phyloP scores from a whole-genome alignment of 2,888 invertebrate species.

The Cosmia pyralina region DNA sequence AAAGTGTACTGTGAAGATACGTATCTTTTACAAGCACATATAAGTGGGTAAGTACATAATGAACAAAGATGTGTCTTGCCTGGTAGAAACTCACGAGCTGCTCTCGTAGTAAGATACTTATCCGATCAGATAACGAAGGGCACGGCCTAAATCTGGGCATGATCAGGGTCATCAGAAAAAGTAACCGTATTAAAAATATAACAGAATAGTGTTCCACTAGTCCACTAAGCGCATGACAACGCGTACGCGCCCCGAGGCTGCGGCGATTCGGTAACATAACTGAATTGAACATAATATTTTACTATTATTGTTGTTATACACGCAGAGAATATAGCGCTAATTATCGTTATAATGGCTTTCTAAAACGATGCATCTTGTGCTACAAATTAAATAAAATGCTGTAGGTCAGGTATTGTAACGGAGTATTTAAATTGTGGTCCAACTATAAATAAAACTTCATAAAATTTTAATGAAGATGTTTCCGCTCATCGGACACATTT shows the following conservation, averaged over 20 bases:
- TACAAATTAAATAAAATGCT: constrained; percentile 41
- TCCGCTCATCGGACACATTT: constrained; percentile 22
- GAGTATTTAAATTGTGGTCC: constrained; percentile 24
- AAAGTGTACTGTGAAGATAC: constrained; percentile 23
- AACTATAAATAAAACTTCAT: constrained; percentile 14
- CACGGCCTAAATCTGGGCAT: constrained; percentile 74
- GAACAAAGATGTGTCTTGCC: constrained; percentile 19
- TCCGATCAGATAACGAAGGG: constrained; percentile 79
- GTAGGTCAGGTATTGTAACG: constrained; percentile 54
- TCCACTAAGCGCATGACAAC: constrained; percentile 84
- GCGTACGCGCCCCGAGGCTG: constrained; percentile 75
- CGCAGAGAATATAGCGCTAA: constrained; percentile 53
- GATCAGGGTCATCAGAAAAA: constrained; percentile 83
- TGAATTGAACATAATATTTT: constrained; percentile 70
- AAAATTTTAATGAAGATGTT: constrained; percentile 25
- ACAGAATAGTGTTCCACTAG: constrained; percentile 86
- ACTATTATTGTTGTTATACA: constrained; percentile 69
- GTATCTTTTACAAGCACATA: constrained; percentile 42
- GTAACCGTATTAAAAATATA: constrained; percentile 88
- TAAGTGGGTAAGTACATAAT: constrained; percentile 32
- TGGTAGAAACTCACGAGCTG: constrained; percentile 30
- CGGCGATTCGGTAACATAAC: constrained; percentile 76
- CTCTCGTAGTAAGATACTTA: constrained; percentile 26
- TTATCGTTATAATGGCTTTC: constrained; percentile 57
- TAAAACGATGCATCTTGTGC: constrained; percentile 50